Evolutionary conservation across 2,113 vertebrate species (phyloP).

Genomic region (Pteruthius melanotis): DNA sequence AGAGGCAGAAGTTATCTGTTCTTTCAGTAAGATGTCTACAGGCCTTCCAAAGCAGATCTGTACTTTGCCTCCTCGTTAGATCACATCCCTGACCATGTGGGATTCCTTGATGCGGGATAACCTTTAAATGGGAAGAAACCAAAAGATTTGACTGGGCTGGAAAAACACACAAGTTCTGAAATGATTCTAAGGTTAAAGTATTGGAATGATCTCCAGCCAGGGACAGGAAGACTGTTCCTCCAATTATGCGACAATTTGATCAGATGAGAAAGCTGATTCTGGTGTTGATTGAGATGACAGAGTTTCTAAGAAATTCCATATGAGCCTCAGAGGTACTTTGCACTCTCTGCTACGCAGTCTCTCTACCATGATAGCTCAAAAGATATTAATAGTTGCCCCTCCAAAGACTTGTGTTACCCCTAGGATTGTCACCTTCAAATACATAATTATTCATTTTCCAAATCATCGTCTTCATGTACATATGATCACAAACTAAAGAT

Average conservation of each 20-base stretch:
- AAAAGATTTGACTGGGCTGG: neutral
- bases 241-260: neutral
- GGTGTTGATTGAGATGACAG: neutral
- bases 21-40: neutral
- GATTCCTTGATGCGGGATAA: neutral
- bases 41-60: neutral
- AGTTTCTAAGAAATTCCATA: neutral
- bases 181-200: neutral
- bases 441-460: neutral
- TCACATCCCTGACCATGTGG: neutral
- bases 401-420: neutral
- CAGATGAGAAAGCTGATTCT: neutral
- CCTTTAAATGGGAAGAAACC: neutral
- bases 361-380: neutral
- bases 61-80: neutral
- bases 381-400: neutral
- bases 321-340: neutral
- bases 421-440: neutral
- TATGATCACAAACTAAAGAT: neutral
- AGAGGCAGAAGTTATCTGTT: neutral
- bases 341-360: neutral
- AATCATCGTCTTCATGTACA: neutral
- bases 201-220: neutral
- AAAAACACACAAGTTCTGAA: neutral
- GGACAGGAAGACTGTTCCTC: neutral